Percentiles rank a stretch among this genome's conserved stretches.
Evolutionary conservation across 2,113 vertebrate species (phyloP).

Genomic region (Castor canadensis): DNA sequence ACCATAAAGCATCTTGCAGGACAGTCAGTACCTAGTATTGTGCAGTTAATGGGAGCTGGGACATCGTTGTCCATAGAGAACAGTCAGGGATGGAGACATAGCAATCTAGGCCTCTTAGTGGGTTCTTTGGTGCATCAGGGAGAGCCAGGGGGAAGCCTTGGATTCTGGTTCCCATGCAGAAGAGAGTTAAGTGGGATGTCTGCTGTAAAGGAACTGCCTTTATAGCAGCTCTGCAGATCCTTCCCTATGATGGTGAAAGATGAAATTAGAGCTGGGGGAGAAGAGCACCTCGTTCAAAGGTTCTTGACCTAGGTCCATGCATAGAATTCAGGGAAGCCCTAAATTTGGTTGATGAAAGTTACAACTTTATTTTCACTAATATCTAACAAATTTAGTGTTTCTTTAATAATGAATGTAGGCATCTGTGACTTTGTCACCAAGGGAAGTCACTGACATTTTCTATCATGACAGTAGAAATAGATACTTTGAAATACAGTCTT

Average conservation of each 20-base stretch:
- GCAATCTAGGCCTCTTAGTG: background rate
- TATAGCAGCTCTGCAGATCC: background rate
- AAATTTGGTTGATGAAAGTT: background rate
- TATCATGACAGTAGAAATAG: background rate
- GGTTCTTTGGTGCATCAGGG: background rate
- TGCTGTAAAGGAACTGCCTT: background rate
- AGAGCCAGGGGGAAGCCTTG: background rate
- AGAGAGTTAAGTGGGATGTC: background rate
- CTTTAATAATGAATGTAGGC: background rate
- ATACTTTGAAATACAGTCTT: background rate
- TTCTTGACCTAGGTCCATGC: background rate
- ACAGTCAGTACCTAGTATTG: too few relatives aligned
- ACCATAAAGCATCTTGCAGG: background rate
- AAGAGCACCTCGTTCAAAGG: background rate
- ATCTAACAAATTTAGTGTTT: background rate
- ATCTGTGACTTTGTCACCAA: background rate
- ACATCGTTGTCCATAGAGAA: background rate
- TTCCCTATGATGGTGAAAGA: background rate
- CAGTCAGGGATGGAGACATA: background rate
- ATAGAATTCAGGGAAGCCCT: background rate
- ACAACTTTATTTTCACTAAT: background rate
- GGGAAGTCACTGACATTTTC: background rate
- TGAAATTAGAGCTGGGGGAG: too few relatives aligned
- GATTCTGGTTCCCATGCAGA: background rate
- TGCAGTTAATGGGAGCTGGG: background rate